Conservation (phyloP, 2,113 vertebrate genomes). For the Neolamprologus toae region DNA sequence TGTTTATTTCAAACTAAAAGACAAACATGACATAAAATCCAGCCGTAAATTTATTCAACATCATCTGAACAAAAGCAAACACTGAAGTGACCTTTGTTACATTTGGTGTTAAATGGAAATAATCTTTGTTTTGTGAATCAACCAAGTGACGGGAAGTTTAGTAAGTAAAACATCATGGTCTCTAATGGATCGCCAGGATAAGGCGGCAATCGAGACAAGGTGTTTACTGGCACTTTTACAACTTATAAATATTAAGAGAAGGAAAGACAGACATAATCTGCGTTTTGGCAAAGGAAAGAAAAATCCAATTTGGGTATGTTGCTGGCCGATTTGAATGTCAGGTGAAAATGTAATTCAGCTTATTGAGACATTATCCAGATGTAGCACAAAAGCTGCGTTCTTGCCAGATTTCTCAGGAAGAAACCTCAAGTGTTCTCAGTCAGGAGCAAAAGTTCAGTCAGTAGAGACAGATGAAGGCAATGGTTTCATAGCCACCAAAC, state of each 20-base stretch:
- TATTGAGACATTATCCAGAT: conserved; percentile 19
- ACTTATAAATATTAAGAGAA: conserved; percentile 1
- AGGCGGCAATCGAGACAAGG: not conserved
- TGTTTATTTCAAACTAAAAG: conserved; percentile 3
- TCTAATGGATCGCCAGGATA: not conserved
- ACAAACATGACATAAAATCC: not conserved
- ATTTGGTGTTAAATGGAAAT: not conserved
- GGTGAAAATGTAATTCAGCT: not conserved
- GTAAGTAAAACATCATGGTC: not conserved
- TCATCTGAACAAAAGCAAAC: not conserved
- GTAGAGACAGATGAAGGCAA: not conserved
- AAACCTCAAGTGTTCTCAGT: not conserved
- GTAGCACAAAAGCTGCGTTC: not conserved
- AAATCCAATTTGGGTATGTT: not conserved
- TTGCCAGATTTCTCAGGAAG: not conserved
- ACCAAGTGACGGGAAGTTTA: not conserved
- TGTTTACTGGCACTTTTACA: conserved; percentile 5
- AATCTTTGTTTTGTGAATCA: not conserved
- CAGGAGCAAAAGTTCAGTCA: not conserved
- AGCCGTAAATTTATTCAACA: not conserved
- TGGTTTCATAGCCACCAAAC: not conserved
- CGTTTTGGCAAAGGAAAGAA: not conserved
- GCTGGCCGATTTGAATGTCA: not conserved
- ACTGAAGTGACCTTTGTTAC: not conserved
- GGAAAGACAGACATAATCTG: not conserved